Evolutionary conservation across 2,113 vertebrate genomes (phyloP), one percentile per base, ranked within the genome.

Genomic region (Melanerpes formicivorus): DNA sequence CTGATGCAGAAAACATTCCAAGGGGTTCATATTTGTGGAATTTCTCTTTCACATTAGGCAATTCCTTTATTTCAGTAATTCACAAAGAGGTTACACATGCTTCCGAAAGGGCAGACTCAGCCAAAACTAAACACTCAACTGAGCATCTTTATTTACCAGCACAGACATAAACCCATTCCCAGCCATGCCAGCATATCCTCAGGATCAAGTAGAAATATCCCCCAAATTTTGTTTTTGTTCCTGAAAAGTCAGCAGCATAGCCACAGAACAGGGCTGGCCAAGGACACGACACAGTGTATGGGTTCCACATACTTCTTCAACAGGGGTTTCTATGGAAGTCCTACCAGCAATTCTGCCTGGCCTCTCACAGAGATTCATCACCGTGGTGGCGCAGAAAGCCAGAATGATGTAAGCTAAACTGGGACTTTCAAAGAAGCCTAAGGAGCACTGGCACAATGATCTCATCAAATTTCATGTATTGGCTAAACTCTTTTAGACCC

Each of bases 1-100:
- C 58, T 91, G 72, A 92, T 88, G 84, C 30, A 95, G 71, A 95
- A 95, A 95, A 95, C 90, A 83, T 84, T 96, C 94, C 87, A 94
- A 84, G 74, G 80, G 82, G 76, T 93, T 95, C 91, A 76, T 88
- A 84, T 64, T 90, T 90, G 76, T 90, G 90, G 90, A 92, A 93
- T 95, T 95, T 93, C 75, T 91, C 69, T 88, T 95, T 96, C 17
- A 9, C 77, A 66, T 84, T 70, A 90, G 42, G 77, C 69, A 96
- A 88, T 55, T 81, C 90, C 87, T 95, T 93, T 95, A 93, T 88
- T 96, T 92, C 70, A 93, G 63, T 75, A 94, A 93, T 86, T 84
- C 79, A 91, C 83, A 83, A 84, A 79, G 75, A 93, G 52, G 84
- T 93, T 90, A 90, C 86, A 80, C 48, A 90, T 48, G 55, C 60